phyloP scores from a whole-genome alignment of 2,113 vertebrate genomes.

The Callospermophilus lateralis region DNA sequence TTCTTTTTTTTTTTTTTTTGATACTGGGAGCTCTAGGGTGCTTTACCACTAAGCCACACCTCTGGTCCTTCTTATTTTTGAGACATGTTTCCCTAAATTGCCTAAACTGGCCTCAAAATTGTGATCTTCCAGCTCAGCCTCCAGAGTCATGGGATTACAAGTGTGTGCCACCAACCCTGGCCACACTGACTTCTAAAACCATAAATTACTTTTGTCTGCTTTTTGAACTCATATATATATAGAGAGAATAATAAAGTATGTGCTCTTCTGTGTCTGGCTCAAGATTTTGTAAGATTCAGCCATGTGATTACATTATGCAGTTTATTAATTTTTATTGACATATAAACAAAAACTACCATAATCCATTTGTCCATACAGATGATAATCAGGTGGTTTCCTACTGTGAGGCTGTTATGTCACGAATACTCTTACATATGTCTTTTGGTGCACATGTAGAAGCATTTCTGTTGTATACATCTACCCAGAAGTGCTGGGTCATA shows the following conservation, averaged over 20 bases:
- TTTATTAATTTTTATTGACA: background rate
- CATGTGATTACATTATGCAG: background rate
- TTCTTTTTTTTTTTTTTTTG: too few species aligned
- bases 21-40: too few species aligned
- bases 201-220: background rate
- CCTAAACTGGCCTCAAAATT: too few species aligned
- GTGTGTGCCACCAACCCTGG: too few species aligned
- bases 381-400: background rate
- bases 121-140: too few species aligned
- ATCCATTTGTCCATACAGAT: background rate
- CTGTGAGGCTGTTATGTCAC: background rate
- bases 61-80: too few species aligned
- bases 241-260: background rate
- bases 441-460: background rate
- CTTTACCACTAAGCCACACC: too few species aligned
- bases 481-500: background rate
- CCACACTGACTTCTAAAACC: background rate
- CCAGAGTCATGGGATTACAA: too few species aligned
- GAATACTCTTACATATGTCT: background rate
- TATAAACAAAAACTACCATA: constrained; percentile 20
- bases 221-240: background rate
- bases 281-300: background rate
- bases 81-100: too few species aligned
- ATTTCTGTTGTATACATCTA: background rate
- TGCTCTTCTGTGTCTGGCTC: constrained; percentile 3